Percentiles rank a stretch among this genome's conserved stretches.
phyloP scores from a whole-genome alignment of 1,140 invertebrate genomes.

The Musca domestica region DNA sequence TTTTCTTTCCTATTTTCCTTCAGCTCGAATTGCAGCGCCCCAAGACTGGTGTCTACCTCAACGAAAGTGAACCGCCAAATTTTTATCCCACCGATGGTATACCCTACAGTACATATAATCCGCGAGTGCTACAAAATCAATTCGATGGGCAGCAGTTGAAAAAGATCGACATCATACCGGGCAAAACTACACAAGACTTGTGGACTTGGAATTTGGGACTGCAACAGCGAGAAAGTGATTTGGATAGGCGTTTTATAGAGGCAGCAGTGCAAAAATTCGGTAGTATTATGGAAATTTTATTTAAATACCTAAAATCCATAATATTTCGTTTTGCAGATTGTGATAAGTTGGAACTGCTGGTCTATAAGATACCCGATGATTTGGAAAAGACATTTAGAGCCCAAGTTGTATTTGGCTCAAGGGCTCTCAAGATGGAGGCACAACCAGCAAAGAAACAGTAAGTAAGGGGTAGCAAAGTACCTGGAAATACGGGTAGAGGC shows the following conservation, averaged over 20 bases:
- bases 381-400: constrained; percentile 43
- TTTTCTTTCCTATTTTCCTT: no score
- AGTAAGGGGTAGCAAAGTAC: no score
- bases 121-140: constrained; percentile 40
- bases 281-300: constrained; percentile 24
- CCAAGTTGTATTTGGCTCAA: constrained; percentile 44
- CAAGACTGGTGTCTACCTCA: constrained; percentile 47
- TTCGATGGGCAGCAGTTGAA: constrained; percentile 40
- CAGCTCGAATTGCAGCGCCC: constrained; percentile 47
- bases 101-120: constrained; percentile 37
- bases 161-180: constrained; percentile 43
- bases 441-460: constrained; percentile 1
- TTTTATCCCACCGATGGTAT: constrained; percentile 18
- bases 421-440: constrained; percentile 38
- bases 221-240: constrained; percentile 37
- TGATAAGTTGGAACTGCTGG: constrained; percentile 36
- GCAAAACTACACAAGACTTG: constrained; percentile 37
- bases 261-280: constrained; percentile 42
- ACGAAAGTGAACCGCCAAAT: constrained; percentile 42
- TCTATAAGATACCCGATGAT: constrained; percentile 45
- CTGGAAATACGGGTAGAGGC: no score
- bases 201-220: constrained; percentile 48
- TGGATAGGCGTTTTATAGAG: constrained; percentile 37
- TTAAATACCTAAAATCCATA: background rate
- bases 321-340: constrained; percentile 27